A percentile compares a stretch with the other conserved stretches of the same genome.
phyloP scores from a whole-genome alignment of 2,113 vertebrate species.

The Anser brachyrhynchus region DNA sequence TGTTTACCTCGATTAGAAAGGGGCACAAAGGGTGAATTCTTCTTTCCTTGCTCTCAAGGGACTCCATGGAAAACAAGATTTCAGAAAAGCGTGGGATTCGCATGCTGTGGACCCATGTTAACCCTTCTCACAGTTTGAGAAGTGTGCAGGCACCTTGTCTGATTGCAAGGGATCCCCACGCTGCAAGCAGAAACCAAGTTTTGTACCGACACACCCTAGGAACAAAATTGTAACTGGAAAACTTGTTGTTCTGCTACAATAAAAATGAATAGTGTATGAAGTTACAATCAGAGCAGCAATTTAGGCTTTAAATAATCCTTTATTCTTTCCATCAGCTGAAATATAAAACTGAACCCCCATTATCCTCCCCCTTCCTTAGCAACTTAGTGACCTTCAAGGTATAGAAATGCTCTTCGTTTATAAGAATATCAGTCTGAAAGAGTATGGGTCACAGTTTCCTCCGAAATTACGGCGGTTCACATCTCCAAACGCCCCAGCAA shows the following conservation, averaged over 20 bases:
- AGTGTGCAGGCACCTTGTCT: background rate
- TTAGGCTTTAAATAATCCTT: background rate
- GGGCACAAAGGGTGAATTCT: background rate
- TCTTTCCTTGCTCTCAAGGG: background rate
- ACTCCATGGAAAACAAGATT: background rate
- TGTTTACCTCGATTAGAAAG: constrained; percentile 31
- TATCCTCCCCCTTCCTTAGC: background rate
- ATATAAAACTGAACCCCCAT: background rate
- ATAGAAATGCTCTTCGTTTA: background rate
- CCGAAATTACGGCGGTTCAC: background rate
- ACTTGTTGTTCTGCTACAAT: background rate
- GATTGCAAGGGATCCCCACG: background rate
- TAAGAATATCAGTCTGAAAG: background rate
- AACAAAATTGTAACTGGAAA: background rate
- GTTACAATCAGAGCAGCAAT: background rate
- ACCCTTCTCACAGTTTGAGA: accelerated
- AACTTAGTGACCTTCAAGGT: background rate
- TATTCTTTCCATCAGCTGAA: background rate
- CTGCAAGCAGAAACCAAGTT: background rate
- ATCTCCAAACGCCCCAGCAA: background rate
- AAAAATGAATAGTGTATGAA: background rate
- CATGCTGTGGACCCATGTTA: background rate
- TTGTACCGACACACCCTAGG: accelerated
- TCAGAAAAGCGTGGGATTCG: background rate
- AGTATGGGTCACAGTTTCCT: background rate